phyloP scores from a whole-genome alignment of 2,797 vertebrate genomes.

The Anguilla pacifica region DNA sequence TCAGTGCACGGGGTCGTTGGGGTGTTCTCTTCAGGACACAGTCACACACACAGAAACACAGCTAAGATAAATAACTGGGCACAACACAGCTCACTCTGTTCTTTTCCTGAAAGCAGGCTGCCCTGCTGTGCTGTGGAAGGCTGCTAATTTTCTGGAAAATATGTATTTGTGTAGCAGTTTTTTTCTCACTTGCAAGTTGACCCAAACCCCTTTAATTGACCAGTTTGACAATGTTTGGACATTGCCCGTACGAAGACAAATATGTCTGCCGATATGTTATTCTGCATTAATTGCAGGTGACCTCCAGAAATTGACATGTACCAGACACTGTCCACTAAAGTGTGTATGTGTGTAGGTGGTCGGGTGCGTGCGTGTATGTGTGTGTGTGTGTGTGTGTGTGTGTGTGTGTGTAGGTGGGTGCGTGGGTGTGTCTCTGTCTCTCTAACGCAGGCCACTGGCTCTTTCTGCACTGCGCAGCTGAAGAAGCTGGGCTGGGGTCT shows the following conservation, averaged over 20 bases:
- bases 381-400: background rate
- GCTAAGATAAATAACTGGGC: background rate
- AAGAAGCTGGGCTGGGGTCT: background rate
- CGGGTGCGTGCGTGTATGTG: background rate
- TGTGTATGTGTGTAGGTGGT: background rate
- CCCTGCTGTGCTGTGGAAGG: background rate
- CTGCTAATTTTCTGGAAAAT: background rate
- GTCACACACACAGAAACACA: background rate
- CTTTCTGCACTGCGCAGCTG: slow-evolving; percentile 28
- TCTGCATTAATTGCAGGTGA: background rate
- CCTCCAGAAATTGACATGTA: background rate
- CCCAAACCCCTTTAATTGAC: background rate
- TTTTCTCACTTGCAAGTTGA: background rate
- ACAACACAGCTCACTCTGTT: background rate
- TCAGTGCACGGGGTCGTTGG: background rate
- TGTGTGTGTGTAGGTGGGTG: too few relatives aligned
- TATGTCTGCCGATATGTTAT: background rate
- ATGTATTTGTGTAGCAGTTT: background rate
- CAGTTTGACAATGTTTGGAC: background rate
- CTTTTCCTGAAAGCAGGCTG: background rate
- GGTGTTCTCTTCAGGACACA: background rate
- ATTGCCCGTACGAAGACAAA: background rate
- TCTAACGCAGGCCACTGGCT: background rate
- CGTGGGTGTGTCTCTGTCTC: too few relatives aligned
- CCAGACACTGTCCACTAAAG: background rate